Base-by-base conservation (phyloP, 92 coral and sea anemone species). In the Montipora capitata region DNA sequence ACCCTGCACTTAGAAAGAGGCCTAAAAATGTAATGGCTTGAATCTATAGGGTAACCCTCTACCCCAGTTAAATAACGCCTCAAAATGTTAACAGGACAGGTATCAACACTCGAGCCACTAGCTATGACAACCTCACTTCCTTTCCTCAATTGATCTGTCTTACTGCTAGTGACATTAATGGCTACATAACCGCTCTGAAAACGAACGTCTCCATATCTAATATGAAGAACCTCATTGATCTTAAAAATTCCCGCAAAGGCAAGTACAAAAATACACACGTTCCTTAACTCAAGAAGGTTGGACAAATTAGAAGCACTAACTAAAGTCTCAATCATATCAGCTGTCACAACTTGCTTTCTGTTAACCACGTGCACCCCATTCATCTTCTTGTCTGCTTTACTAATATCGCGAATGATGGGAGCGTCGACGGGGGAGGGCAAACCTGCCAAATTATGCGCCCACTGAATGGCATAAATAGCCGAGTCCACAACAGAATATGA, bases 211-310 rank as follows among this genome's bases (percentile, higher is more conserved):
- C 44, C 77, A 63, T 73, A 74, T 77, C 76, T 76, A 38, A 85
- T 66, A 40, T 85, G 80, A 41, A 85, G 74, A 85, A 89, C 88
- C 57, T 77, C 80, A 17, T 89, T 74, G 15, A 73, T 59, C 44
- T 82, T 58, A 67, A 85, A 85, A 85, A 89, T 77, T 4, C 80
- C 80, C 18, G 74, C 17, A 44, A 68, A 77, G n/a, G 85, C 78
- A 15, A 89, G 63, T 9, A 63, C 68, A 72, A 76, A 64, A 80
- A 77, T 89, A 39, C 88, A 82, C 11, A 89, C 81, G 76, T 89
- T 82, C 48, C 85, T 68, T 41, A 89, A 59, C 54, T 83, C 72
- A 15, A 83, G 74, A 40, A 74, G 38, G 70, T 83, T 35, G 6
- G 38, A 10, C 2, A 89, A 63, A 76, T 89, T 42, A 5, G 93